Evolutionary conservation across 2,888 invertebrate genomes (phyloP), one percentile per base, ranked within the genome.

Genomic region (Hirtodrosophila trivittata): DNA sequence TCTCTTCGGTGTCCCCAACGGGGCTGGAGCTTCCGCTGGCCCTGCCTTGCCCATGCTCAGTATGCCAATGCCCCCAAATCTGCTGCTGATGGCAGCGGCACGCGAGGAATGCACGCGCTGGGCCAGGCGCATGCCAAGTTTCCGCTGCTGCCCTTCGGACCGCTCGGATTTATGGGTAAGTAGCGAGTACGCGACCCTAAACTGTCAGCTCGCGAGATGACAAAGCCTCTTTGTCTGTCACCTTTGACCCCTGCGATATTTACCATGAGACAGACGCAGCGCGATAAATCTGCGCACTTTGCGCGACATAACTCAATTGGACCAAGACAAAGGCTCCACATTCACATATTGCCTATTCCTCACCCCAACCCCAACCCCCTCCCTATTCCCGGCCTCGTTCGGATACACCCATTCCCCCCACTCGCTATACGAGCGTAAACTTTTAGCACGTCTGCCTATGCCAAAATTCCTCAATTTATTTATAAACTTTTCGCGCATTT

Each of bases 71-170:
- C 86, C 88, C 0, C 88, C 89, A 5, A 89, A 90, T 71, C 85
- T 90, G 14, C 75, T 90, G 16, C 68, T 90, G 14, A 89, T 89
- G 89, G 88, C 90, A 0, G 90, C 90, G 35, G 89, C 90, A 6
- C 83, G 90, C 16, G 89, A 90, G 42, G 90, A 90, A 88, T 89
- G 75, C 89, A 89, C 37, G 83, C 87, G 26, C 65, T 89, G 32
- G 80, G 84, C 32, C 80, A 81, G 33, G 85, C 77, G 49, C 87
- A 88, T 57, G 86, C 89, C 25, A 90, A 89, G 65, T 89, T 96
- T 86, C 95, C 95, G 73, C 94, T 95, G 82, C 93, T 95, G 72
- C 94, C 95, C 80, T 96, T 96, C 93, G 96, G 95, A 92, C 95
- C 96, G 82, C 93, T 96, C 88, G 95, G 96, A 92, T 94, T 96